Percentiles rank a stretch among this genome's conserved stretches.
These are phyloP conservation scores for Colistium nudipinnis DNA, from an alignment of 2,113 vertebrate species.

Conservation along the genomic window DNA sequence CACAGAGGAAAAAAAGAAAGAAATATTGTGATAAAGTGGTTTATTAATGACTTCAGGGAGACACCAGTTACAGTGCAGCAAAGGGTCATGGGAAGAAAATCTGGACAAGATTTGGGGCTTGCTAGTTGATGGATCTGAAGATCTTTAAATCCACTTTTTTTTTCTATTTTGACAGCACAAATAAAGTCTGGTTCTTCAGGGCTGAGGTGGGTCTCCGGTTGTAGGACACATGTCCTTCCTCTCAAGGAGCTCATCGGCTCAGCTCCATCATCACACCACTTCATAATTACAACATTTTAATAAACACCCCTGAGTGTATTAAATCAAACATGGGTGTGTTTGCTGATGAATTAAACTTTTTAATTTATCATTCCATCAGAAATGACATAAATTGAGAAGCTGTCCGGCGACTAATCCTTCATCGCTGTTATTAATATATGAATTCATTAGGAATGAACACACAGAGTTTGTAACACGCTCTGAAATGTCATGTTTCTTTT, in stretches of 20 bases:
- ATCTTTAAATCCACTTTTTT: background rate
- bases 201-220: too few species aligned
- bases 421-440: too few species aligned
- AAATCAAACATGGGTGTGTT: background rate
- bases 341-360: background rate
- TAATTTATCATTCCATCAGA: background rate
- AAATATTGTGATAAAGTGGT: conserved; percentile 28
- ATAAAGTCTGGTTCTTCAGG: too few species aligned
- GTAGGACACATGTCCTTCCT: too few species aligned
- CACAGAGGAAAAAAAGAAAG: conserved; percentile 24
- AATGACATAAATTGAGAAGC: too few species aligned
- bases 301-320: background rate
- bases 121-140: background rate
- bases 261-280: too few species aligned
- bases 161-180: background rate
- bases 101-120: background rate
- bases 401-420: too few species aligned
- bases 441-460: too few species aligned
- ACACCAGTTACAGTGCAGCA: background rate
- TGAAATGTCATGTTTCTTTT: too few species aligned
- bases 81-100: conserved; percentile 7
- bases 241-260: too few species aligned
- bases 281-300: background rate
- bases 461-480: too few species aligned
- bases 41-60: conserved; percentile 33